phyloP scores from a whole-genome alignment of 2,797 vertebrate genomes.

The Chaetophractus vellerosus region DNA sequence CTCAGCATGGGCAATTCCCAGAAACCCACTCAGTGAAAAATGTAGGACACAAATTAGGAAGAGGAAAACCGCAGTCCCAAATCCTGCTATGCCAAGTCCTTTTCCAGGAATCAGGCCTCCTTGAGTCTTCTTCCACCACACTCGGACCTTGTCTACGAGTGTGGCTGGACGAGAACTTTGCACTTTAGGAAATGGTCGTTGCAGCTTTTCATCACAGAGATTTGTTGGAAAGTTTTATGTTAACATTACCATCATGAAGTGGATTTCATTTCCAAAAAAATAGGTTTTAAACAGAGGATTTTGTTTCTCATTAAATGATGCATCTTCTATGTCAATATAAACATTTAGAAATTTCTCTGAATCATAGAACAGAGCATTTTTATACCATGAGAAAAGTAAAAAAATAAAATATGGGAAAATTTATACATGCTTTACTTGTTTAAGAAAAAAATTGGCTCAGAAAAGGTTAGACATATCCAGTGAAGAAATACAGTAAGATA shows the following conservation, averaged over 20 bases:
- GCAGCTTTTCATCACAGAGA: not conserved
- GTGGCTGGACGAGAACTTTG: too few relatives aligned
- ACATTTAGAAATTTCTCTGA: not conserved
- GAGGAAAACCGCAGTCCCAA: too few relatives aligned
- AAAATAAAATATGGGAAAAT: not conserved
- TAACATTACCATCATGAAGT: constrained; percentile 1
- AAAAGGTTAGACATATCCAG: not conserved
- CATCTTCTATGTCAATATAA: not conserved
- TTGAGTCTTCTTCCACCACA: too few relatives aligned
- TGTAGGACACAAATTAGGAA: too few relatives aligned
- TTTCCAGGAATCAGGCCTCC: too few relatives aligned
- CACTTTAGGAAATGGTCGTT: too few relatives aligned
- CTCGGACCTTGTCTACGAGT: too few relatives aligned
- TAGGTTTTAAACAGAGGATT: not conserved
- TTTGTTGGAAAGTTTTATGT: constrained; percentile 15
- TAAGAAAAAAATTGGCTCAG: not conserved
- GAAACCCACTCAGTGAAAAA: too few relatives aligned
- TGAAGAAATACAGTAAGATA: not conserved
- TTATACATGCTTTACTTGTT: not conserved
- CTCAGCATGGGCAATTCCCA: too few relatives aligned
- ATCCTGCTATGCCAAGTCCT: too few relatives aligned
- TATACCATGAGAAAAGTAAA: not conserved
- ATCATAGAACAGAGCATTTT: not conserved
- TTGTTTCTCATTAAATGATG: not conserved
- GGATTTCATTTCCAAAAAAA: not conserved